Conservation (phyloP, 2,888 invertebrate species). For the Drosophila setosimentum region DNA sequence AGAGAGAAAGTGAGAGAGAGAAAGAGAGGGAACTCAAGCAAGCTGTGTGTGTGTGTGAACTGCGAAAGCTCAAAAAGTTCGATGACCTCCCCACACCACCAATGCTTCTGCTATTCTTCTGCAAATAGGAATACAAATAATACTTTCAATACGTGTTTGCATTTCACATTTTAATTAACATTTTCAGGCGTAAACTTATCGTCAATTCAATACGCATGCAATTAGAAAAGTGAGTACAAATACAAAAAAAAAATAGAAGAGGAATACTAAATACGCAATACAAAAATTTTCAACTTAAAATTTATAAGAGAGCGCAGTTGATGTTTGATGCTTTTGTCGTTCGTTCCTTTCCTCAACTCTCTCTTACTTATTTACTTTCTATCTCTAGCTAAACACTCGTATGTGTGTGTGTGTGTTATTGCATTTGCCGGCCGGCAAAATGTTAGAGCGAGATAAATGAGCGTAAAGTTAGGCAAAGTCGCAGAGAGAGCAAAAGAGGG, state of each 20-base stretch:
- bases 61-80: conserved; percentile 43
- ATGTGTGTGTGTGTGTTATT: conserved; percentile 18
- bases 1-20: conserved; percentile 1
- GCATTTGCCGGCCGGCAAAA: conserved; percentile 69
- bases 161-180: conserved; percentile 81
- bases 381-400: conserved; percentile 5
- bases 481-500: conserved; percentile 10
- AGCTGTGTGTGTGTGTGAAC: conserved; percentile 20
- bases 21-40: conserved; percentile 17
- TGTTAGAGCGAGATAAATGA: conserved; percentile 28
- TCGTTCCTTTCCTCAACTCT: conserved; percentile 2
- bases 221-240: conserved; percentile 64
- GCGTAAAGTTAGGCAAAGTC: conserved; percentile 26
- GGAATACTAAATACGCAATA: conserved; percentile 26
- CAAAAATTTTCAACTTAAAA: conserved; percentile 53
- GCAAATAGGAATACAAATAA: conserved; percentile 11
- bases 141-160: conserved; percentile 39
- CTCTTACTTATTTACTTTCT: conserved; percentile 10
- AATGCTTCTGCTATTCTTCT: background rate
- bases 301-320: conserved; percentile 29
- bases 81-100: conserved; percentile 34
- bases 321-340: conserved; percentile 1
- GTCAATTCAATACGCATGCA: conserved; percentile 70
- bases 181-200: conserved; percentile 72
- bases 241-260: conserved; percentile 20